Percentiles rank a stretch among this genome's conserved stretches.
Conservation (phyloP, 2,797 vertebrate species). For the Poeciliopsis gracilis region DNA sequence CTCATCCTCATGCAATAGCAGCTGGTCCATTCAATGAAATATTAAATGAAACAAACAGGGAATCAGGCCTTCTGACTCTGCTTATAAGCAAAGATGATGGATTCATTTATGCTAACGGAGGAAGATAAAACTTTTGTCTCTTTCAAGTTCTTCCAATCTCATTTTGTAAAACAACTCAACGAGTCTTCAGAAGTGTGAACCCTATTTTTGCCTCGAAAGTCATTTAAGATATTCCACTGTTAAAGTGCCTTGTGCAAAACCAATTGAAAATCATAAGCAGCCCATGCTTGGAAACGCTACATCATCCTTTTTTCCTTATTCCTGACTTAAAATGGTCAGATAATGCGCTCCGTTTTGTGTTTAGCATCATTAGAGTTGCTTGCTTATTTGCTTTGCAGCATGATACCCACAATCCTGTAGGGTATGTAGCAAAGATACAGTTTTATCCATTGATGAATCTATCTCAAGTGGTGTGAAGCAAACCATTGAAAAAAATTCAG, state of each 20-base stretch:
- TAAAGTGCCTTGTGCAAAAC: neutral
- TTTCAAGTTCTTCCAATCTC: neutral
- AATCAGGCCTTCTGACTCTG: neutral
- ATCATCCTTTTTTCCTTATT: neutral
- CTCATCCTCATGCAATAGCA: slow-evolving; percentile 12
- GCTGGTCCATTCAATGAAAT: slow-evolving; percentile 24
- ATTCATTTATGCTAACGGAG: neutral
- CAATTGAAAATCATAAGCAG: neutral
- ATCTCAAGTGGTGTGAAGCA: neutral
- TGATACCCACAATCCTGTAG: neutral
- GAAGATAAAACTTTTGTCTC: neutral
- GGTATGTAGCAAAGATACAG: neutral
- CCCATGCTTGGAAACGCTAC: neutral
- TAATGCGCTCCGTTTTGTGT: neutral
- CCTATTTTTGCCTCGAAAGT: neutral
- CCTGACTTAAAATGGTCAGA: neutral
- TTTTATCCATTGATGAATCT: neutral
- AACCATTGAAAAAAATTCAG: neutral
- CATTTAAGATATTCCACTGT: neutral
- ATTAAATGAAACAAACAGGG: neutral
- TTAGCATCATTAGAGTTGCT: neutral
- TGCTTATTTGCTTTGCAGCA: neutral
- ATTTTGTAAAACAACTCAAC: neutral
- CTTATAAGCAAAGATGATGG: neutral
- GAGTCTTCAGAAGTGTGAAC: neutral